Evolutionary conservation across 2,888 invertebrate species (phyloP).

Genomic region (Phaonia tiefii): DNA sequence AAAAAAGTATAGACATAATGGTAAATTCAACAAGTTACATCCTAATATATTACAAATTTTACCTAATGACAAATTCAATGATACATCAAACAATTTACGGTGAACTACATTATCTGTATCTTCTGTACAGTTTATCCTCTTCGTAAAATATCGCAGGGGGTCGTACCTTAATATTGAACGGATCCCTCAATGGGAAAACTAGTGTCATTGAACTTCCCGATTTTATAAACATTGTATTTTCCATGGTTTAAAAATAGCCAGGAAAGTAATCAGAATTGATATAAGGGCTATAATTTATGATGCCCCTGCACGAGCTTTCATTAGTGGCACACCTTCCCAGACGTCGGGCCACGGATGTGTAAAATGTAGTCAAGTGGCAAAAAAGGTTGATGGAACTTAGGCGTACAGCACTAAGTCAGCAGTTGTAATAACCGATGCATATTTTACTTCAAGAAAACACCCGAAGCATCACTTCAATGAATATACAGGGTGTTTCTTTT

Average conservation of each 20-base stretch:
- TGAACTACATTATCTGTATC: too few relatives aligned
- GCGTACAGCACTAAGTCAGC: background rate
- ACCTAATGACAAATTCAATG: too few relatives aligned
- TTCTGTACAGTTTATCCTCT: too few relatives aligned
- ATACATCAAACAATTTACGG: too few relatives aligned
- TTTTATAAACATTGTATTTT: background rate
- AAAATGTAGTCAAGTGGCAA: conserved; percentile 30
- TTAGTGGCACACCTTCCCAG: conserved; percentile 10
- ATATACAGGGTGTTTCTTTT: too few relatives aligned
- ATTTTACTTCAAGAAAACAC: too few relatives aligned
- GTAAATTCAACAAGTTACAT: too few relatives aligned
- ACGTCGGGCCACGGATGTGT: conserved; percentile 21
- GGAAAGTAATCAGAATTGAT: background rate
- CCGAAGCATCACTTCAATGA: too few relatives aligned
- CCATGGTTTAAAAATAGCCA: background rate
- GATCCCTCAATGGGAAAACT: background rate
- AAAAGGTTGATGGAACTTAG: conserved; percentile 13
- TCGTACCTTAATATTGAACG: background rate
- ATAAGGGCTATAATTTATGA: conserved; percentile 32
- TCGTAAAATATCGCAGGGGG: background rate
- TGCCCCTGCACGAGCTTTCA: conserved; percentile 31
- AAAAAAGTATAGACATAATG: too few relatives aligned
- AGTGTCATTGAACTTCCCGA: background rate
- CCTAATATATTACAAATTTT: too few relatives aligned
- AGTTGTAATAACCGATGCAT: too few relatives aligned